Base-by-base conservation (phyloP, 2,888 invertebrate species). In the Folsomia manolachei region DNA sequence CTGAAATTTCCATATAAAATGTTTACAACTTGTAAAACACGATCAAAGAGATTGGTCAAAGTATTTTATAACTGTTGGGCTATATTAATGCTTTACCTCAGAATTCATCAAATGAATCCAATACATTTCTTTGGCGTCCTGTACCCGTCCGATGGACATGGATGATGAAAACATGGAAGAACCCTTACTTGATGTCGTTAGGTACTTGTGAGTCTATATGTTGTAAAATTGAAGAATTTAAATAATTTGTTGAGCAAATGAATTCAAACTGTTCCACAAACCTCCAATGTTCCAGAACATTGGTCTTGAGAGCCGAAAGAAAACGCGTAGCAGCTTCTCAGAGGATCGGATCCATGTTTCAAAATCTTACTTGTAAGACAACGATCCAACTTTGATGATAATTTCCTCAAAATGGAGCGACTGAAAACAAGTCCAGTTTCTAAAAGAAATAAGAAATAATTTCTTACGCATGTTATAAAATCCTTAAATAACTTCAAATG, bases 171-270 rank as follows among this genome's bases (percentile, higher is more conserved):
- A 19, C n/a, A 23, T 27, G 21, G 62, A 26, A 18, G 25, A 24
- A 27, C 14, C 66, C 1, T 9, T 56, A 11, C 61, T 27, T 21
- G 53, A 53, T 23, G 80, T 76, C 61, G 82, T 82, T 14, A 76
- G 73, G 14, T 63, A 71, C 23, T 21, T n/a, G 21, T 71, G 61
- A 2, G 51, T 56, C 71, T 71, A 21, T 14, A 39, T 39, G 39
- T 39, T 39, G 39, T 39, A 39, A n/a, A n/a, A n/a, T n/a, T n/a
- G n/a, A n/a, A n/a, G n/a, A n/a, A n/a, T n/a, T n/a, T n/a, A n/a
- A 4, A 39, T 39, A 39, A 39, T 39, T n/a, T n/a, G n/a, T 21
- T 26, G 25, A 64, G 27, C 27, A 64, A 27, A 64, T 1, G 11
- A 7, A 53, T 24, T 52, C 51, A 24, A 24, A 39, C 23, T n/a